Conservation (phyloP, 2,797 vertebrate genomes). For the Liparis tanakae region DNA sequence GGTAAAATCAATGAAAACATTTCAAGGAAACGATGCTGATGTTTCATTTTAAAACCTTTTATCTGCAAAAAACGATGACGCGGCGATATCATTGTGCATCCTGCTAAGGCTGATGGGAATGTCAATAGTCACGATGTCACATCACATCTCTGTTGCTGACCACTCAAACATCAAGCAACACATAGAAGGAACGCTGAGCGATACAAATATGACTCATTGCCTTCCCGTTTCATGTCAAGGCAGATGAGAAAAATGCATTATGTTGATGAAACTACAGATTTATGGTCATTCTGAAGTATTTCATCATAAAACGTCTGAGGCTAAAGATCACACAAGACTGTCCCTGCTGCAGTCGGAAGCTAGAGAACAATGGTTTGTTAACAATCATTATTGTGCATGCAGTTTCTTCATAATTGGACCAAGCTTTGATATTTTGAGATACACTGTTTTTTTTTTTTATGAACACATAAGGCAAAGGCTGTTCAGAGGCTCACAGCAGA, state of each 20-base stretch:
- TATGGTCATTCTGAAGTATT: background rate
- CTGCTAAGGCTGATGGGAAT: background rate
- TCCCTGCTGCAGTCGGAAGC: background rate
- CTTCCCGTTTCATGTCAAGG: background rate
- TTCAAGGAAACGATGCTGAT: background rate
- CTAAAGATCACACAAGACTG: background rate
- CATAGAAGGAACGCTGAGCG: background rate
- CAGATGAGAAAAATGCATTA: background rate
- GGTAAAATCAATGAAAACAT: background rate
- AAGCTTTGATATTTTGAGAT: background rate
- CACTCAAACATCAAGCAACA: background rate
- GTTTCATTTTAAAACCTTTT: background rate
- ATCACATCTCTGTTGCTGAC: background rate
- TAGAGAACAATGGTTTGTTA: background rate
- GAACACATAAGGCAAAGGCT: no score
- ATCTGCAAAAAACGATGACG: background rate
- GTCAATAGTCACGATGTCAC: background rate
- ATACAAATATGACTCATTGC: background rate
- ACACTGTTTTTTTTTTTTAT: background rate
- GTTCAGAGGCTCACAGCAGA: no score
- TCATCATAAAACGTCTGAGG: background rate
- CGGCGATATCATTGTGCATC: no score
- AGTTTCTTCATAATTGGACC: background rate
- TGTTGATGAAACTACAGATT: background rate
- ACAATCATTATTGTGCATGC: background rate